These are phyloP conservation scores for Volucella bombylans DNA, from an alignment of 2,888 invertebrate genomes.

Conservation along the genomic window DNA sequence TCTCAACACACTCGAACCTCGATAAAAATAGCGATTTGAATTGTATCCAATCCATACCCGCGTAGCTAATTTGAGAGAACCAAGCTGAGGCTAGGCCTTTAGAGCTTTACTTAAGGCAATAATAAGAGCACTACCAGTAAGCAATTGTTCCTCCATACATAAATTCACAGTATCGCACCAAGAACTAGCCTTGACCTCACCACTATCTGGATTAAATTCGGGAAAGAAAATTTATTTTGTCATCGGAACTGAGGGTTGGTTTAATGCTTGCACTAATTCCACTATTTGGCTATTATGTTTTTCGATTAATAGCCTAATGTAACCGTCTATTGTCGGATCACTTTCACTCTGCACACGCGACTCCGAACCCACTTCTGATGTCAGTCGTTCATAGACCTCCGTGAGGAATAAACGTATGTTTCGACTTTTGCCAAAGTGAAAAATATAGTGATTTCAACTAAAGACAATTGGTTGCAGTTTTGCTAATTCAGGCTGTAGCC, in stretches of 20 bases:
- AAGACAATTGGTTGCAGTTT: too few species aligned
- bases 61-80: conserved; percentile 35
- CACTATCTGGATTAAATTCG: too few species aligned
- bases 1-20: conserved; percentile 14
- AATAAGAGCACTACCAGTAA: conserved; percentile 15
- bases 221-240: not conserved
- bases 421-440: too few species aligned
- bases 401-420: too few species aligned
- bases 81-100: conserved; percentile 32
- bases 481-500: too few species aligned
- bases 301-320: too few species aligned
- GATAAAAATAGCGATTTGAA: conserved; percentile 38
- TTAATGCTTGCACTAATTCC: conserved; percentile 1
- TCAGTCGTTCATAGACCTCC: too few species aligned
- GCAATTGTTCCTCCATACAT: conserved; percentile 5
- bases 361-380: too few species aligned
- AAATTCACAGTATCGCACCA: conserved; percentile 26
- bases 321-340: too few species aligned
- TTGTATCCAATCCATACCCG: conserved; percentile 34
- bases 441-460: too few species aligned
- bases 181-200: too few species aligned
- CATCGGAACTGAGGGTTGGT: not conserved
- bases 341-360: too few species aligned
- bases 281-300: conserved; percentile 29
- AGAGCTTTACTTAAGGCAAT: conserved; percentile 31